Conservation (phyloP, 2,888 invertebrate species). For the Hemistola chrysoprasaria region DNA sequence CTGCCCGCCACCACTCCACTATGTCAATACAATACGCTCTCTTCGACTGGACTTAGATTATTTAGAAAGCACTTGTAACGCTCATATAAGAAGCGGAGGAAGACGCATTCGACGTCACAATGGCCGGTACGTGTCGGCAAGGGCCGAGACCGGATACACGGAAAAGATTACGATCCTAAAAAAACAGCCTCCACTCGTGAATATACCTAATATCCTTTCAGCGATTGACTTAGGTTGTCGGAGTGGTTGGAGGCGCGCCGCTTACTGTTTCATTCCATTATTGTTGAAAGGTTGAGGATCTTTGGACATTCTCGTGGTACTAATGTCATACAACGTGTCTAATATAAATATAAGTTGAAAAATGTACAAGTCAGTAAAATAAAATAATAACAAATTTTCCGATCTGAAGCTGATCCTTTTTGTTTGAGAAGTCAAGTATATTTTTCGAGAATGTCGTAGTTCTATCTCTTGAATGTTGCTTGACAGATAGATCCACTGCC, state of each 20-base stretch:
- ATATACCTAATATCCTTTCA: slow-evolving; percentile 70
- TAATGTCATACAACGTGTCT: no score
- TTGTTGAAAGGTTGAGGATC: slow-evolving; percentile 6
- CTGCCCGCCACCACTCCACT: slow-evolving; percentile 82
- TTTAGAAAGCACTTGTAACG: slow-evolving; percentile 84
- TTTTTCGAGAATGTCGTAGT: no score
- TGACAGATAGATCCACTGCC: no score
- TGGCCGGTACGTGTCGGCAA: slow-evolving; percentile 78
- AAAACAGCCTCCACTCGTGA: slow-evolving; percentile 74
- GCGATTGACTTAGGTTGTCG: slow-evolving; percentile 59
- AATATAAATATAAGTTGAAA: no score
- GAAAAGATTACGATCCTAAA: slow-evolving; percentile 81
- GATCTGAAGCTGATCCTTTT: no score
- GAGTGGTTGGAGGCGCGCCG: slow-evolving; percentile 34
- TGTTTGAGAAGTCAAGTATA: no score
- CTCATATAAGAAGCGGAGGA: slow-evolving; percentile 82
- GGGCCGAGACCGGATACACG: slow-evolving; percentile 70
- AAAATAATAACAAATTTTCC: no score
- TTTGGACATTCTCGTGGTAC: no score
- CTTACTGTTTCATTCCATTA: slow-evolving; percentile 43
- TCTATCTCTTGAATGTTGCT: no score
- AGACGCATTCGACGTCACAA: slow-evolving; percentile 79
- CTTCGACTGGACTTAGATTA: slow-evolving; percentile 83
- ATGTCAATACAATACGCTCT: slow-evolving; percentile 83
- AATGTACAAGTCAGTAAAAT: no score